Evolutionary conservation across 1,140 invertebrate genomes (phyloP), one percentile per base, ranked within the genome.

Genomic region (Luehdorfia chinensis): DNA sequence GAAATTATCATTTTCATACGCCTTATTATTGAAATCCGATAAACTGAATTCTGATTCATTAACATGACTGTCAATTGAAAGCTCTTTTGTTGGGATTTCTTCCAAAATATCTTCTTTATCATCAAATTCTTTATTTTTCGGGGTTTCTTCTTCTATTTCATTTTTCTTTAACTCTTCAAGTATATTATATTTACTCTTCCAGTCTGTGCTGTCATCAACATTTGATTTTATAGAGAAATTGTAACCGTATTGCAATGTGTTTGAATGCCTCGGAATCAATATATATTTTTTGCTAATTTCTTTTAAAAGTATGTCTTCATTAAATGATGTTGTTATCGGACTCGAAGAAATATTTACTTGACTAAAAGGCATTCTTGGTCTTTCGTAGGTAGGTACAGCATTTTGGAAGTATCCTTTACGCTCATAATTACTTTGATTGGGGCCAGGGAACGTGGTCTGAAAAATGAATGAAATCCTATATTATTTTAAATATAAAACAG

Each of bases 151-250:
- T 33, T 68, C 70, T 49, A 73, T 77, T 46, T 83, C 73, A 18
- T 59, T 49, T 54, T 68, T 61, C 47, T 83, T 84, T 14, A 85
- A 50, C 59, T 75, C 50, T 31, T 76, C 58, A 51, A 85, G 65
- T 46, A 85, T 85, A 48, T 75, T 65, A 50, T 85, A 85, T 70
- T 85, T 85, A 45, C 55, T 75, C 55, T 66, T 84, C 81, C 81
- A 84, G 53, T 85, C 75, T 7, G 33, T 37, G 53, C 70, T 59
- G 9, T 59, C 47, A 2, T 58, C 41, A 37, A 47, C 50, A 34
- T 57, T 55, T 50, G 30, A 13, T 25, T 46, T 49, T 39, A 45
- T 36, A 4, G 37, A n/a, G 19, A 45, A 41, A 23, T 15, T 14
- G 23, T 36, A 37, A 45, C 59, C 13, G 30, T 44, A 53, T 36